Conservation (phyloP, 2,888 invertebrate species). For the Teleiodes luculella region DNA sequence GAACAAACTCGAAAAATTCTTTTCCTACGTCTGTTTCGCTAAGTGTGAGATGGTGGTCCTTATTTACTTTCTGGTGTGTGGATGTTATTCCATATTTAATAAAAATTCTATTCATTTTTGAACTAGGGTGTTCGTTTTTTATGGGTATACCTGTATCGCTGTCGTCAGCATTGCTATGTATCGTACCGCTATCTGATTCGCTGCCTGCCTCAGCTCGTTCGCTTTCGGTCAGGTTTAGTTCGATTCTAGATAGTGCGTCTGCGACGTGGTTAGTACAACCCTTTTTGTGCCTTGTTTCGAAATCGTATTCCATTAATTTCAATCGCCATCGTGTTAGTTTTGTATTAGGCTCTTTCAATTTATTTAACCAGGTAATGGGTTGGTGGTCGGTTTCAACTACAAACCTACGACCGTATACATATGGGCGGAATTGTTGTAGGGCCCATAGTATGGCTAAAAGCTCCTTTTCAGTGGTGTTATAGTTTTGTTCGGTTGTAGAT, state of each 20-base stretch:
- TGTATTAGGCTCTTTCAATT: background rate
- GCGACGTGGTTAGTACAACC: background rate
- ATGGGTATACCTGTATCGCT: background rate
- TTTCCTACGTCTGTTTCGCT: too few relatives aligned
- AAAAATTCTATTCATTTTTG: constrained; percentile 20
- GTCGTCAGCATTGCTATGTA: constrained; percentile 10
- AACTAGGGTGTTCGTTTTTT: constrained; percentile 14
- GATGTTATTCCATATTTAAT: too few relatives aligned
- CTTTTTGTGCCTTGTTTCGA: background rate
- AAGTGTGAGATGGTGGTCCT: too few relatives aligned
- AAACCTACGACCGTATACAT: background rate
- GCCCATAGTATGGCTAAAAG: background rate
- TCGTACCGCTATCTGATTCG: background rate
- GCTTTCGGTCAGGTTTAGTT: background rate
- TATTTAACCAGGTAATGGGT: background rate
- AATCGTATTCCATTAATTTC: background rate
- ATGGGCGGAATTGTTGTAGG: background rate
- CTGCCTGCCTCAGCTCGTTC: background rate
- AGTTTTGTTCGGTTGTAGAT: background rate
- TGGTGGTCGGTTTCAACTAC: background rate
- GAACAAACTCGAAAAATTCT: too few relatives aligned
- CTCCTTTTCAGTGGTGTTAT: background rate
- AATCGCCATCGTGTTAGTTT: background rate
- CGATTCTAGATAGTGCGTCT: background rate
- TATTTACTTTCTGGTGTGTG: too few relatives aligned